Conservation (phyloP, 2,113 vertebrate genomes). For the Rutilus rutilus region DNA sequence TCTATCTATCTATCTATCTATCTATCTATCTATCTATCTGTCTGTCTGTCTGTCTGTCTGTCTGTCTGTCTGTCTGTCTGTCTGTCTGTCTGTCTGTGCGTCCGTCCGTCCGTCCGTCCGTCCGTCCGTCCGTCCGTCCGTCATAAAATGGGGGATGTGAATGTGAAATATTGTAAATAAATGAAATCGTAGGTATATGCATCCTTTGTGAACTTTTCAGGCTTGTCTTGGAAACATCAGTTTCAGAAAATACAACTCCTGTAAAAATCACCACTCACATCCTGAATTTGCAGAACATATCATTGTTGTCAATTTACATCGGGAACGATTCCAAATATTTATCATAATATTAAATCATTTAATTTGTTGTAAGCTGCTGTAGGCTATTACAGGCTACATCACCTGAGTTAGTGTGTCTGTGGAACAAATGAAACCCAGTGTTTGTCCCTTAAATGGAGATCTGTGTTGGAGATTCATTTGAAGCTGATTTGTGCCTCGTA, state of each 20-base stretch:
- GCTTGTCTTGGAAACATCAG: background rate
- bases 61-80: too few species aligned
- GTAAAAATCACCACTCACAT: background rate
- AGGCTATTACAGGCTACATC: background rate
- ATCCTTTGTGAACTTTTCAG: background rate
- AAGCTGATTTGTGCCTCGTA: background rate
- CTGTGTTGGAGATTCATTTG: too few species aligned
- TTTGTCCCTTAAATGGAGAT: too few species aligned
- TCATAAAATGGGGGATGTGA: background rate
- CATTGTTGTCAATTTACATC: background rate
- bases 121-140: background rate
- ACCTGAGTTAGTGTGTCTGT: too few species aligned
- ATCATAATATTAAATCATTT: background rate
- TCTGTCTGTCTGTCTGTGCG: accelerated
- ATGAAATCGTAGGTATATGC: background rate
- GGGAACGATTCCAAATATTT: background rate
- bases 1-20: accelerated
- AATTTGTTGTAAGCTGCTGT: background rate
- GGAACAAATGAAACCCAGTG: too few species aligned
- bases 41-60: accelerated
- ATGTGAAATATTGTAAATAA: background rate
- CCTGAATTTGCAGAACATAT: background rate
- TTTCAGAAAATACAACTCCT: background rate
- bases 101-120: accelerated
- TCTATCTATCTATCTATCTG: accelerated